Percentiles rank a stretch among this genome's conserved stretches.
Evolutionary conservation across 2,797 vertebrate genomes (phyloP).

Genomic region (Simalia tracyae): DNA sequence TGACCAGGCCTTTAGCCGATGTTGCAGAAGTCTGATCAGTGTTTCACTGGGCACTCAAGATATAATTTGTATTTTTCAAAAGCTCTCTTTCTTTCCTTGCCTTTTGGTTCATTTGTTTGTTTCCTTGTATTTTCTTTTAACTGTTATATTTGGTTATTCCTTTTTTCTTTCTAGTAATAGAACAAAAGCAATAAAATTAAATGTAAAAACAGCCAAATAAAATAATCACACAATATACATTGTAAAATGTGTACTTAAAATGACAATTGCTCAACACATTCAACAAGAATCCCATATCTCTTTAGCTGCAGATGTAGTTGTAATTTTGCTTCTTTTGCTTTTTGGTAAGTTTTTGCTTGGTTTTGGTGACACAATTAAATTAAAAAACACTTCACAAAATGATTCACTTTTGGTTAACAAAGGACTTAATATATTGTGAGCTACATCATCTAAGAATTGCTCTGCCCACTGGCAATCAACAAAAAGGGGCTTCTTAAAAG

Average conservation of each 20-base stretch:
- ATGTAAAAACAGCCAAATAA: not conserved
- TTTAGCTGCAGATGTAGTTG: not conserved
- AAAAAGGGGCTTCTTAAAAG: conserved; percentile 3
- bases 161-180: too few relatives aligned
- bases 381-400: not conserved
- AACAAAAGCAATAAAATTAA: too few relatives aligned
- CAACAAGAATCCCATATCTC: not conserved
- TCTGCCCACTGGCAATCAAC: fast-evolving
- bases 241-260: not conserved
- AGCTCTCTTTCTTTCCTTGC: too few relatives aligned
- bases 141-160: too few relatives aligned
- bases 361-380: not conserved
- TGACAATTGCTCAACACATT: not conserved
- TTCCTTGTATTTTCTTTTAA: too few relatives aligned
- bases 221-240: not conserved
- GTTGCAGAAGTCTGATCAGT: too few relatives aligned
- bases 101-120: too few relatives aligned
- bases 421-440: not conserved
- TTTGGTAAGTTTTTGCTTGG: not conserved
- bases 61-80: too few relatives aligned
- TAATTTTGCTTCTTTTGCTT: fast-evolving
- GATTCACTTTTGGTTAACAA: not conserved
- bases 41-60: too few relatives aligned
- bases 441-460: not conserved
- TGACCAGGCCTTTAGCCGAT: too few relatives aligned